Percentiles rank a stretch among this genome's conserved stretches.
These are phyloP conservation scores for Noctilio leporinus DNA, from an alignment of 2,113 vertebrate genomes.

Conservation along the genomic window DNA sequence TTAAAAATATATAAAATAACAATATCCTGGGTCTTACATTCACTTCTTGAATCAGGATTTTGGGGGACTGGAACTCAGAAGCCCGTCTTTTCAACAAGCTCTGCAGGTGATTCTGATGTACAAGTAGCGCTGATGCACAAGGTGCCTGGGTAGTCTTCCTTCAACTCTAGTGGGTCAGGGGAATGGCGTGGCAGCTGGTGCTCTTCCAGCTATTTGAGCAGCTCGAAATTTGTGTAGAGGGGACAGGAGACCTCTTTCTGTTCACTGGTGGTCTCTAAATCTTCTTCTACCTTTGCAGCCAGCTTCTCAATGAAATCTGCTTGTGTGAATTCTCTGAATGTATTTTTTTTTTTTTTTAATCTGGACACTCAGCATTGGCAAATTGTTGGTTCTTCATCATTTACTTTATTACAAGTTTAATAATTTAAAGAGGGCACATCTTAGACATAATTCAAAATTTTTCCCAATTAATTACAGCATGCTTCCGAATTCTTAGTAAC, in stretches of 20 bases:
- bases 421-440: neutral
- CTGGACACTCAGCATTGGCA: neutral
- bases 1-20: neutral
- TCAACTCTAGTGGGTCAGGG: neutral
- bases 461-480: conserved; percentile 39
- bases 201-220: neutral
- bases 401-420: conserved; percentile 19
- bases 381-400: neutral
- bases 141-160: neutral
- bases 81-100: neutral
- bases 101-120: neutral
- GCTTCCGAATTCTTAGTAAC: conserved; percentile 41
- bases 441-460: conserved; percentile 22
- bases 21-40: neutral
- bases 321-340: neutral
- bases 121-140: accelerated
- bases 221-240: too few relatives aligned
- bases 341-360: too few relatives aligned
- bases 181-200: neutral
- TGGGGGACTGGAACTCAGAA: neutral
- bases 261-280: neutral
- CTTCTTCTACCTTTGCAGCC: neutral
- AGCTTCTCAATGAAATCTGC: neutral
- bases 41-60: neutral
- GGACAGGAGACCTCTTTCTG: too few relatives aligned